phyloP scores from a whole-genome alignment of 2,888 invertebrate species.

The Acanthoscelides obtectus region DNA sequence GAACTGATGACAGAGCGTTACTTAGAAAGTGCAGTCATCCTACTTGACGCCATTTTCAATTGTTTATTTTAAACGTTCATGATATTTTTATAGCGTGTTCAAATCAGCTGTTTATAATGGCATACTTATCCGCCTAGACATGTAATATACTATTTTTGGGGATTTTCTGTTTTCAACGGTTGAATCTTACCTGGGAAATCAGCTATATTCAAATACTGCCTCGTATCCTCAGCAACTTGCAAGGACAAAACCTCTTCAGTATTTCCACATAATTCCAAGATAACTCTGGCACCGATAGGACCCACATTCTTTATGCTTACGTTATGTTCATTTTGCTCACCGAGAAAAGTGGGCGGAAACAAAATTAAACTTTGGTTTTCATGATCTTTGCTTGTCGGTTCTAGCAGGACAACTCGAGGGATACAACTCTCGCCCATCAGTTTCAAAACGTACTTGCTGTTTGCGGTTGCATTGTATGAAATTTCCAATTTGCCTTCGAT shows the following conservation, averaged over 20 bases:
- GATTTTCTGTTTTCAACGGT: too few relatives aligned
- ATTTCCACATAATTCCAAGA: slow-evolving; percentile 41
- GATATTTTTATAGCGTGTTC: too few relatives aligned
- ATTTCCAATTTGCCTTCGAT: slow-evolving; percentile 21
- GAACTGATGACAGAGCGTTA: too few relatives aligned
- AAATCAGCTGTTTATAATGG: too few relatives aligned
- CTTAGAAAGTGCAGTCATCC: too few relatives aligned
- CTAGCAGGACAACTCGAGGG: slow-evolving; percentile 44
- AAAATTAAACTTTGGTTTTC: slow-evolving; percentile 25
- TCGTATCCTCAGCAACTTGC: slow-evolving; percentile 13
- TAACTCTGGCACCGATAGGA: slow-evolving; percentile 40
- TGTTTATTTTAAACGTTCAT: too few relatives aligned
- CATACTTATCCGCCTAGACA: too few relatives aligned
- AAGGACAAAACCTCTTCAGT: slow-evolving; percentile 16
- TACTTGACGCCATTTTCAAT: too few relatives aligned
- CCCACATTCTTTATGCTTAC: slow-evolving; percentile 44
- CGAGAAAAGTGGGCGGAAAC: slow-evolving; percentile 41
- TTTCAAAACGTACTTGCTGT: slow-evolving; percentile 29
- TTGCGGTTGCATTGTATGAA: slow-evolving; percentile 16
- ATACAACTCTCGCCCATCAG: slow-evolving; percentile 46
- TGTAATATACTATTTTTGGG: too few relatives aligned
- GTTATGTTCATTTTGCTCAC: slow-evolving; percentile 20
- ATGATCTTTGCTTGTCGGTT: slow-evolving; percentile 34
- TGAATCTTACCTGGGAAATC: not conserved
- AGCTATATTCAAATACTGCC: slow-evolving; percentile 15